These are phyloP conservation scores for Sandelia bainsii DNA, from an alignment of 2,797 vertebrate species.

Conservation along the genomic window DNA sequence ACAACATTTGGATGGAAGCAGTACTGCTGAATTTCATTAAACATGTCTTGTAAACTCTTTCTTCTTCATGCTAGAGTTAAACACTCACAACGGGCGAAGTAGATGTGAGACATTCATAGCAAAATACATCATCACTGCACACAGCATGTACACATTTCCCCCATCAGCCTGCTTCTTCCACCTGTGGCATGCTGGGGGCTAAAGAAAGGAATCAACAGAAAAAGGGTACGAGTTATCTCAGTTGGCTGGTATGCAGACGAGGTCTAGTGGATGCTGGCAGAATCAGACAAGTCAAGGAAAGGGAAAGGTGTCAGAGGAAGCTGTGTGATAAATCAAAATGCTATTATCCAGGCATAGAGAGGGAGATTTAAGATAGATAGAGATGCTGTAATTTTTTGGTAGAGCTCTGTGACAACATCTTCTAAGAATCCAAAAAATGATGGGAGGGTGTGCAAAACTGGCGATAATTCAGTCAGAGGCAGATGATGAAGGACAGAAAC, in stretches of 20 bases:
- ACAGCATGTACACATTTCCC: constrained; percentile 45
- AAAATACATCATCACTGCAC: constrained; percentile 58
- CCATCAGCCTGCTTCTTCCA: constrained; percentile 51
- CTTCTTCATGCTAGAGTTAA: constrained; percentile 35
- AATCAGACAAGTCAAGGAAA: constrained; percentile 76
- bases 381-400: constrained; percentile 19
- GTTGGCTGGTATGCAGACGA: constrained; percentile 74
- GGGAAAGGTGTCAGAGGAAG: constrained; percentile 71
- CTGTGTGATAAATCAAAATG: constrained; percentile 64
- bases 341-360: constrained; percentile 53
- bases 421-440: constrained; percentile 42
- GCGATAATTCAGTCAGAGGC: constrained; percentile 24
- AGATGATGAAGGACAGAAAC: constrained; percentile 36
- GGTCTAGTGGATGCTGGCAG: constrained; percentile 64
- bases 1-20: not conserved
- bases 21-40: constrained; percentile 32
- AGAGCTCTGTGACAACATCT: constrained; percentile 49
- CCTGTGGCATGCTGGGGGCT: constrained; percentile 69
- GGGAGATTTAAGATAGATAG: constrained; percentile 55
- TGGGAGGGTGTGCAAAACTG: constrained; percentile 42
- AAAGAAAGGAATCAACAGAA: constrained; percentile 64
- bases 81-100: constrained; percentile 42
- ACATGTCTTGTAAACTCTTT: constrained; percentile 14
- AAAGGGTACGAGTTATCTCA: constrained; percentile 71
- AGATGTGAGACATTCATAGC: constrained; percentile 28